Percentiles rank a stretch among this genome's conserved stretches.
phyloP scores from a whole-genome alignment of 2,888 invertebrate genomes.

The Netelia inedita region DNA sequence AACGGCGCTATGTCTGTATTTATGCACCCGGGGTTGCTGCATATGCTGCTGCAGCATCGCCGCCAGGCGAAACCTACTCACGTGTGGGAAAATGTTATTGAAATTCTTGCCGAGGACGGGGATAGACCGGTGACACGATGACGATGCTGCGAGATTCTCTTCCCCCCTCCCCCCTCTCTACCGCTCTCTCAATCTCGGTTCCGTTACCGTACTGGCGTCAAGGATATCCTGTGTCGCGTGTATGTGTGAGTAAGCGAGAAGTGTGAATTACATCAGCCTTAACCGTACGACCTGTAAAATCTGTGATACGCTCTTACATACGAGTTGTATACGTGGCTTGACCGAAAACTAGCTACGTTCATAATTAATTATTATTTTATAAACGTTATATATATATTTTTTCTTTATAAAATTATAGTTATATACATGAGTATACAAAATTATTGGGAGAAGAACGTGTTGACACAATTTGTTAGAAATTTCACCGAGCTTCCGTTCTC shows the following conservation, averaged over 20 bases:
- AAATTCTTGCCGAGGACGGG: constrained; percentile 75
- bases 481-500: constrained; percentile 49
- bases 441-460: neutral
- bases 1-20: constrained; percentile 33
- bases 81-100: constrained; percentile 81
- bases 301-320: constrained; percentile 15
- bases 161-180: constrained; percentile 41
- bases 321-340: neutral
- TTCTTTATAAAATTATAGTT: neutral
- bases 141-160: constrained; percentile 54
- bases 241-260: constrained; percentile 76
- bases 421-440: constrained; percentile 1
- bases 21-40: constrained; percentile 35
- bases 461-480: constrained; percentile 46
- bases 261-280: constrained; percentile 79
- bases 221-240: constrained; percentile 84
- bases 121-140: constrained; percentile 64
- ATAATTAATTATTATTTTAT: constrained; percentile 1
- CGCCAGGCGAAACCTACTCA: constrained; percentile 61
- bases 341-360: neutral
- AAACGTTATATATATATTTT: neutral
- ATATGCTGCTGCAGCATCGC: constrained; percentile 62
- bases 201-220: constrained; percentile 76
- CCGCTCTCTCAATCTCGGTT: constrained; percentile 47
- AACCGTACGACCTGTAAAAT: constrained; percentile 18